Percentiles rank a stretch among this genome's conserved stretches.
Conservation (phyloP, 2,888 invertebrate species). For the Acanthosepion pharaonis region DNA sequence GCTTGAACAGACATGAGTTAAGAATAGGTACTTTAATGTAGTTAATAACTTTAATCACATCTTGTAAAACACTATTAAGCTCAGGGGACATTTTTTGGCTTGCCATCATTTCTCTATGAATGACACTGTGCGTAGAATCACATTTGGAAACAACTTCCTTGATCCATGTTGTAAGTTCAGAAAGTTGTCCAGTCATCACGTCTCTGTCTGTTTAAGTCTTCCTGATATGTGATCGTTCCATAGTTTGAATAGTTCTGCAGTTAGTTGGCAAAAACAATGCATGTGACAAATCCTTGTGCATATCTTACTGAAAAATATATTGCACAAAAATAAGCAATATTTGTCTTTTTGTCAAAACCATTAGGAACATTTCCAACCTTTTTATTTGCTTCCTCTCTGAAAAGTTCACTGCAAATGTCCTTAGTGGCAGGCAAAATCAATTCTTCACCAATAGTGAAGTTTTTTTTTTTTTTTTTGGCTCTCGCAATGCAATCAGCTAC, state of each 20-base stretch:
- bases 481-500: background rate
- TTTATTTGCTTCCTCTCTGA: background rate
- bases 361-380: background rate
- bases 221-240: background rate
- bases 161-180: background rate
- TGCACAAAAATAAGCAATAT: background rate
- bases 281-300: background rate
- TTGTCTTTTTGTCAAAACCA: background rate
- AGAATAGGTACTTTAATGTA: background rate
- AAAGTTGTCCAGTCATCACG: background rate
- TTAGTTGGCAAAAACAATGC: constrained; percentile 38
- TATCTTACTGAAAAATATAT: constrained; percentile 35
- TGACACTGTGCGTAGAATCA: background rate
- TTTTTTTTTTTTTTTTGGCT: too few species aligned
- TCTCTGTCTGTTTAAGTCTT: background rate
- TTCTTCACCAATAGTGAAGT: background rate
- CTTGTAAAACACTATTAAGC: constrained; percentile 24
- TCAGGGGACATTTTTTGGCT: background rate
- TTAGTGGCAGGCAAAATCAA: background rate
- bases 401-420: background rate
- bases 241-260: background rate
- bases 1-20: background rate
- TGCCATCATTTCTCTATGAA: constrained; percentile 39
- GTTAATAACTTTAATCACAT: background rate
- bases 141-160: background rate